Evolutionary conservation across 1,140 invertebrate species (phyloP), one percentile per base, ranked within the genome.

Genomic region (Teleogryllus occipitalis): DNA sequence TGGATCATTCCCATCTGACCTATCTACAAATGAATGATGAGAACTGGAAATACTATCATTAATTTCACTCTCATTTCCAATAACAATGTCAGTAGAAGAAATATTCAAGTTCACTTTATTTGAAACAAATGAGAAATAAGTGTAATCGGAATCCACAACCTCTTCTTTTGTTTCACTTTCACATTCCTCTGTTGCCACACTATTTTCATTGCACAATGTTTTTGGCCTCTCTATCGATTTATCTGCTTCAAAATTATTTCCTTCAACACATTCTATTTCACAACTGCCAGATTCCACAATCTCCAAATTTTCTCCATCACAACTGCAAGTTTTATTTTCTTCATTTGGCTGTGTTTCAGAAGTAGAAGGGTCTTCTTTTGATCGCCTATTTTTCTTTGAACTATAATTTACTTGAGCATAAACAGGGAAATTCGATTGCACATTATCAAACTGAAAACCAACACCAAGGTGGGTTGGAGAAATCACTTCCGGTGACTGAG

Each of bases 371-470:
- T 18, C 54, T 54, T 18, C 78, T 79, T 46, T 65, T 22, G 27
- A 22, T 18, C 79, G 75, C 76, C 79, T 54, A 73, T 80, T 80
- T 39, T 79, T 81, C 75, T 81, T 80, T 21, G 80, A 49, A 46
- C 47, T 74, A 27, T 81, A 80, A 76, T 81, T 81, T 48, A 79
- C 79, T 49, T 74, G n/a, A 48, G 77, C 79, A 77, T 80, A 80
- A 8, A 76, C 47, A 47, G 81, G 79, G 73, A 80, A 65, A 79
- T 78, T 80, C 74, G 8, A 14, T 54, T 79, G 76, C 27, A 48
- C 47, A 27, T 8, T 49, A 48, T 54, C 46, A 54, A n/a, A 46
- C 8, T 22, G 74, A 27, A 47, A 21, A 15, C 18, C 74, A 75
- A 54, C 14, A 48, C 15, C 21, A n/a, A n/a, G 39, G 27, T 39